These are phyloP conservation scores for Lamellibrachia columna DNA, from an alignment of 2,888 invertebrate genomes.

Conservation along the genomic window DNA sequence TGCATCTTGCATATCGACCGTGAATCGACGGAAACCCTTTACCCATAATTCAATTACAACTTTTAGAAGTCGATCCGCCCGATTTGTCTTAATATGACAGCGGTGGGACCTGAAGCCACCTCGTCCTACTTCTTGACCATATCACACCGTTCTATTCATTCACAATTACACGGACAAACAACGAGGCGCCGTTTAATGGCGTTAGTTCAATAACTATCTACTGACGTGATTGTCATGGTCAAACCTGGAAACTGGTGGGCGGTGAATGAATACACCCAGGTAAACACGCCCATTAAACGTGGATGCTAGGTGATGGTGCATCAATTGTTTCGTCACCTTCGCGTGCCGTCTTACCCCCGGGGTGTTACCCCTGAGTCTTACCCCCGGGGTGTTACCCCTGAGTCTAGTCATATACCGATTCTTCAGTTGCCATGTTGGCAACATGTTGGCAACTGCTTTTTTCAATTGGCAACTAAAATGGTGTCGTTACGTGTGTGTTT, in stretches of 20 bases:
- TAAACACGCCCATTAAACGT: constrained; percentile 9
- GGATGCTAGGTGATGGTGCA: neutral
- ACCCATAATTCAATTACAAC: neutral
- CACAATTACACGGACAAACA: neutral
- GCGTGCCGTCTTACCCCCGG: neutral
- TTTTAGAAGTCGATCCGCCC: neutral
- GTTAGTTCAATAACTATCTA: neutral
- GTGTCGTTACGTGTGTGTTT: no score
- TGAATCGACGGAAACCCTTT: neutral
- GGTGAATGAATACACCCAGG: neutral
- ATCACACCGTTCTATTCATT: neutral
- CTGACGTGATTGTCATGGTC: neutral
- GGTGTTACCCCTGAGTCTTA: neutral
- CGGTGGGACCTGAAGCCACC: neutral
- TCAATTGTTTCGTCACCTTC: neutral
- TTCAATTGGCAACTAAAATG: no score
- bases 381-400: neutral
- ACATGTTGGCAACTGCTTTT: neutral
- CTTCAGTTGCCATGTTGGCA: neutral
- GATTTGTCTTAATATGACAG: neutral
- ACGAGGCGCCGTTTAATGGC: neutral
- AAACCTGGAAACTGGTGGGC: neutral
- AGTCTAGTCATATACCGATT: neutral
- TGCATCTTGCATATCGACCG: neutral
- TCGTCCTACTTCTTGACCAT: neutral